phyloP scores from a whole-genome alignment of 1,140 invertebrate species.

The Idris sp. region DNA sequence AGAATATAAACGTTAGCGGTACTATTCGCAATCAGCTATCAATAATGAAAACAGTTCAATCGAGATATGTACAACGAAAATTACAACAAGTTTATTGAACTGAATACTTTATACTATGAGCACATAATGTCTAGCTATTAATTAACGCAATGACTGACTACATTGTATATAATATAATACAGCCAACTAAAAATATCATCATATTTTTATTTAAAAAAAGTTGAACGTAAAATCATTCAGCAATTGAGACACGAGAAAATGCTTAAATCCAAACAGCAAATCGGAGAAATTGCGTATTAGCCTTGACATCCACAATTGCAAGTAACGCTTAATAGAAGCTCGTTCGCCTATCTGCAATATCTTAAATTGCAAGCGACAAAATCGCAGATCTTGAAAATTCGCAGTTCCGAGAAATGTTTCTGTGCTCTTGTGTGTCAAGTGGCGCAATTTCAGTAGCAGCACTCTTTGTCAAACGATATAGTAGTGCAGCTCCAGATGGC shows the following conservation, averaged over 20 bases:
- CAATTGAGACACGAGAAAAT: neutral
- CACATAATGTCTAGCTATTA: no score
- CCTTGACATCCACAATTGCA: conserved; percentile 22
- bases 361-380: conserved; percentile 40
- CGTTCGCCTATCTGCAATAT: conserved; percentile 43
- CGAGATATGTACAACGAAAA: neutral
- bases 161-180: no score
- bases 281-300: conserved; percentile 9
- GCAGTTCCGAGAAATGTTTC: conserved; percentile 26
- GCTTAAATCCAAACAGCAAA: conserved; percentile 5
- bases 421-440: conserved; percentile 31
- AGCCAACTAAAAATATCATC: no score
- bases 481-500: conserved; percentile 23
- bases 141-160: no score
- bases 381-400: conserved; percentile 42
- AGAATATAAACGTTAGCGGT: conserved; percentile 1
- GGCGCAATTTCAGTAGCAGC: conserved; percentile 35
- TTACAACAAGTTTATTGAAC: neutral
- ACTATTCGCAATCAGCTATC: neutral
- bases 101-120: neutral
- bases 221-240: no score
- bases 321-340: conserved; percentile 40
- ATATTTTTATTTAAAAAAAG: no score
- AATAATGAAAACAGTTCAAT: conserved; percentile 4
- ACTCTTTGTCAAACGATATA: conserved; percentile 39